Base-by-base conservation (phyloP, 37 sponge, comb jelly and placozoan genomes). In the Lycopodina hypogea region DNA sequence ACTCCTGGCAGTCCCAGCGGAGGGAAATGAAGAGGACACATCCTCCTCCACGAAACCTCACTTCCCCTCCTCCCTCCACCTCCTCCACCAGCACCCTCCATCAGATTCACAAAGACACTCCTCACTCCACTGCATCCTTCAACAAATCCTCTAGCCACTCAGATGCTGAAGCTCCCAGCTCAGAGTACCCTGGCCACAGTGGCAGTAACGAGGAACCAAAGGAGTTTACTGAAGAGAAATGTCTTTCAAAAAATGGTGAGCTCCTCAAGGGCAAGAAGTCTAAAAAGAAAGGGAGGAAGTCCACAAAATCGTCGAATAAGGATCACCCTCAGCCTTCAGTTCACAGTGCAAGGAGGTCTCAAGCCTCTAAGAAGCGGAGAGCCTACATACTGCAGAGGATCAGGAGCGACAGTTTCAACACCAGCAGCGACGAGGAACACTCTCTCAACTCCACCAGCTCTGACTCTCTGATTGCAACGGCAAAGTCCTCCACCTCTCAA, bases 391-490 rank as follows among this genome's bases (percentile, higher is more conserved):
- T 62, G 30, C 68, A 78, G 74, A 72, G 82, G 41, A 72, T 61
- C 11, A 42, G 86, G 42, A 71, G 29, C 40, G 86, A 85, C 67
- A 85, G 86, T 36, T 32, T 79, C 24, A 84, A 78, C 9, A 78
- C 72, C 2, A 85, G 86, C 74, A 79, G 80, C 61, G 86, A 85
- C 50, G 86, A 85, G 21, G 86, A 85, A 24, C 79, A 67, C 26
- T 24, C 15, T 22, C 32, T 63, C 1, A 36, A 56, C 22, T 3
- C 68, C 32, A 61, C 63, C 32, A 30, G 19, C 17, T 73, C 74
- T 55, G 32, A 11, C 34, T 26, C 60, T 6, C 17, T 19, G 62
- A 7, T 41, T 2, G 42, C n/a, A 14, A 14, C 3, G 1, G 17
- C 3, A 24, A 36, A 14, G n/a, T 1, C 50, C 2, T 70, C 71